Evolutionary conservation across 2,888 invertebrate species (phyloP).

Genomic region (Nymphalis polychloros): DNA sequence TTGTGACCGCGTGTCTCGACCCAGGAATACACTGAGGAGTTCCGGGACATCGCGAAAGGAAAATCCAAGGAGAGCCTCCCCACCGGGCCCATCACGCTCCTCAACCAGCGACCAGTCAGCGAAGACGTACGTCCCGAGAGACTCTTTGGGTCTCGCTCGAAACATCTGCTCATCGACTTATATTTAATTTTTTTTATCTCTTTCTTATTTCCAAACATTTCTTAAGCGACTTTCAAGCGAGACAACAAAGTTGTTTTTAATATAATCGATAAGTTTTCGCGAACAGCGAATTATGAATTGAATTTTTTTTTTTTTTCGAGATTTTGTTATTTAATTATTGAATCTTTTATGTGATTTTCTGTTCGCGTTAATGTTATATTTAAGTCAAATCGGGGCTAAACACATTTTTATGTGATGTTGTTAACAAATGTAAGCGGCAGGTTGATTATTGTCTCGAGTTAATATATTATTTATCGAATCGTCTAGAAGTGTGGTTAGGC

Average conservation of each 20-base stretch:
- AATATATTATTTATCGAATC: neutral
- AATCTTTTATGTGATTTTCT: conserved; percentile 7
- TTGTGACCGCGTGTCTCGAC: conserved; percentile 70
- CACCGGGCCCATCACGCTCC: conserved; percentile 95
- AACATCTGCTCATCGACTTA: neutral
- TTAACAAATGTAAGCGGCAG: neutral
- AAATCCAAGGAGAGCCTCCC: conserved; percentile 96
- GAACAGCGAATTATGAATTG: conserved; percentile 7
- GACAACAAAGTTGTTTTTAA: conserved; percentile 16
- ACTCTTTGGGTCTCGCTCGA: conserved; percentile 18
- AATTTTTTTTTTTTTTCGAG: no score
- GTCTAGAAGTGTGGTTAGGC: conserved; percentile 57
- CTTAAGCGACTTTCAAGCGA: conserved; percentile 26
- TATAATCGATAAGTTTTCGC: conserved; percentile 10
- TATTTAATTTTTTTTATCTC: neutral
- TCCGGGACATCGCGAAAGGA: conserved; percentile 97
- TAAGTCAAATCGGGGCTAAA: conserved; percentile 42
- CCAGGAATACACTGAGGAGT: conserved; percentile 98
- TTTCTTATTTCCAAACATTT: no score
- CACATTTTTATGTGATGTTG: conserved; percentile 41
- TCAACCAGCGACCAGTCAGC: conserved; percentile 96
- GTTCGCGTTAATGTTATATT: neutral
- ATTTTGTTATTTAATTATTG: neutral
- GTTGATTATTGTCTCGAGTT: neutral
- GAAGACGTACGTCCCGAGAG: conserved; percentile 89